Conservation (phyloP, 2,113 vertebrate species). For the Atrichornis clamosus region DNA sequence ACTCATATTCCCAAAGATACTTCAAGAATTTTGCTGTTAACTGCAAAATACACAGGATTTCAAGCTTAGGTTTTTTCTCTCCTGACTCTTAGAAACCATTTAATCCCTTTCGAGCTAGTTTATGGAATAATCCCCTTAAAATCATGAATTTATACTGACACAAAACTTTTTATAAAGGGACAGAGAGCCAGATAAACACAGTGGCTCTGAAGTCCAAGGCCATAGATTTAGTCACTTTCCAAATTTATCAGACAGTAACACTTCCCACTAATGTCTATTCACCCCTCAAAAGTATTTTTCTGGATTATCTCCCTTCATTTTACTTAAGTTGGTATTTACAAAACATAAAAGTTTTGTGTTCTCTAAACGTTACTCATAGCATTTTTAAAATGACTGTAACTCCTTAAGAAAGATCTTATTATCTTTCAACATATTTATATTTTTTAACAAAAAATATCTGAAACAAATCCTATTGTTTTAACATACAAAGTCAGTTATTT, state of each 20-base stretch:
- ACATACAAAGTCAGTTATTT: neutral
- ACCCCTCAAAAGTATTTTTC: neutral
- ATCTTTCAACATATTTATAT: constrained; percentile 26
- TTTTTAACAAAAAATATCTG: constrained; percentile 11
- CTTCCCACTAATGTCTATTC: neutral
- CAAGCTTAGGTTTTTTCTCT: neutral
- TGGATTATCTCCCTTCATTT: neutral
- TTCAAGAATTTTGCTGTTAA: neutral
- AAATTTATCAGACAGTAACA: neutral
- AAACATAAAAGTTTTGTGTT: neutral
- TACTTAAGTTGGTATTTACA: neutral
- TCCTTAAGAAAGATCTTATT: neutral
- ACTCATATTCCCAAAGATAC: neutral
- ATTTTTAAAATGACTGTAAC: neutral
- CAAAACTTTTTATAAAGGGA: neutral
- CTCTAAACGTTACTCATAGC: neutral
- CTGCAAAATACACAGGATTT: neutral
- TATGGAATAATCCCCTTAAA: neutral
- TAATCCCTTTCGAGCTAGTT: neutral
- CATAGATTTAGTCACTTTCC: neutral
- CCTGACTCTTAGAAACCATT: neutral
- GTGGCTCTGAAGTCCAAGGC: neutral
- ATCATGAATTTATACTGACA: neutral
- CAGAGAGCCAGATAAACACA: neutral
- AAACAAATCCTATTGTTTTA: constrained; percentile 4